These are phyloP conservation scores for Motacilla tschutschensis DNA, from an alignment of 2,113 vertebrate genomes.

Conservation along the genomic window DNA sequence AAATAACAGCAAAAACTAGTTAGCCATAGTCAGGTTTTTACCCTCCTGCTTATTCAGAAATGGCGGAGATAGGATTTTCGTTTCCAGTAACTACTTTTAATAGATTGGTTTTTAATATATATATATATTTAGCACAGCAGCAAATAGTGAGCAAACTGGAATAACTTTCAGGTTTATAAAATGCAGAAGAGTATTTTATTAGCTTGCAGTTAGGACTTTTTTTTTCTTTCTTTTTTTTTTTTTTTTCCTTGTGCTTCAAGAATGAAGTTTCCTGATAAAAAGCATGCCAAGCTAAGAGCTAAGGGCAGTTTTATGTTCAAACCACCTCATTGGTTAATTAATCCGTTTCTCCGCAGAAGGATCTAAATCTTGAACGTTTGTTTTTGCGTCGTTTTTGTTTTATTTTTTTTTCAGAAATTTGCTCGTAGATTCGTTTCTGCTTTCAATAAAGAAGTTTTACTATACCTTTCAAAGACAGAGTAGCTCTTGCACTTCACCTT, in stretches of 20 bases:
- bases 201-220: neutral
- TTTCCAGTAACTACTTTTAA: conserved; percentile 11
- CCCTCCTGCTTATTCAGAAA: conserved; percentile 25
- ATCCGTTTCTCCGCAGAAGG: neutral
- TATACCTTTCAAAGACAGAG: conserved; percentile 72
- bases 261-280: neutral
- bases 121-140: neutral
- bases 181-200: neutral
- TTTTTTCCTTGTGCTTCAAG: neutral
- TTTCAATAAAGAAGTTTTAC: conserved; percentile 77
- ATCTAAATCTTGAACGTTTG: neutral
- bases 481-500: conserved; percentile 71
- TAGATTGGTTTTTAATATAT: neutral
- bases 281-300: neutral
- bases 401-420: conserved; percentile 7
- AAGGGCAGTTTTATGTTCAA: neutral
- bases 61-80: conserved; percentile 5
- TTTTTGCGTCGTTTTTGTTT: neutral
- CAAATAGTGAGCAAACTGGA: neutral
- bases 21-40: neutral
- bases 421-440: conserved; percentile 66
- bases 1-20: conserved; percentile 55
- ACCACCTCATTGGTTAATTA: neutral
- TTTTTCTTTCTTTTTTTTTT: too few relatives aligned
- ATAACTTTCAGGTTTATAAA: neutral